phyloP scores from a whole-genome alignment of 2,797 vertebrate genomes.

The Oreortyx pictus region DNA sequence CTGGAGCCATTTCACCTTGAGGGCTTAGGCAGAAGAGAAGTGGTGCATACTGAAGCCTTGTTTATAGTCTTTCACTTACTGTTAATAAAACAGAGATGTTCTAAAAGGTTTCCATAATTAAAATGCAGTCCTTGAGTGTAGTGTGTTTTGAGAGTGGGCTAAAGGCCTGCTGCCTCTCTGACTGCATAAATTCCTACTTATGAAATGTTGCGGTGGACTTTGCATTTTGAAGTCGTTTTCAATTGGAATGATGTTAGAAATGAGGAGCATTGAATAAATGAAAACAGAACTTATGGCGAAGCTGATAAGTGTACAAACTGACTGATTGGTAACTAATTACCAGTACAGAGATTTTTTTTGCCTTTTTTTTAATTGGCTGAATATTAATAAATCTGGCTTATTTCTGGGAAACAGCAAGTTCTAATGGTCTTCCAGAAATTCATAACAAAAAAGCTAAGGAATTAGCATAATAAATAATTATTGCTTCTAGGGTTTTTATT shows the following conservation, averaged over 20 bases:
- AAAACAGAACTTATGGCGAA: conserved; percentile 49
- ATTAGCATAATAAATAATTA: conserved; percentile 92
- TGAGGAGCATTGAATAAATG: conserved; percentile 44
- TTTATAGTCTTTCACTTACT: conserved; percentile 71
- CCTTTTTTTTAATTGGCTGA: conserved; percentile 72
- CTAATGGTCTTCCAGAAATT: conserved; percentile 79
- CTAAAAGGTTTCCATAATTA: conserved; percentile 75
- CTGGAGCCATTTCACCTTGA: conserved; percentile 43
- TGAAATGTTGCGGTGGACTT: conserved; percentile 6
- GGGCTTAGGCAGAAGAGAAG: conserved; percentile 59
- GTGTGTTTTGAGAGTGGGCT: conserved; percentile 24
- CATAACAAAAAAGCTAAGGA: conserved; percentile 76
- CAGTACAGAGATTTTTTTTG: conserved; percentile 60
- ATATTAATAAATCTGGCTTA: conserved; percentile 80
- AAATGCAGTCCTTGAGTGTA: conserved; percentile 62
- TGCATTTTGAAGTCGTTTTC: conserved; percentile 33
- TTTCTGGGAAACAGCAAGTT: conserved; percentile 78
- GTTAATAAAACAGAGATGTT: conserved; percentile 71
- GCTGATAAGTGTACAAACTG: conserved; percentile 61
- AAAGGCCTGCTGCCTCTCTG: conserved; percentile 42
- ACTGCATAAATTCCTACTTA: conserved; percentile 51
- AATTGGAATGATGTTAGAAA: conserved; percentile 46
- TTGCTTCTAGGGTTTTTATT: conserved; percentile 90
- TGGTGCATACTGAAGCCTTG: conserved; percentile 64
- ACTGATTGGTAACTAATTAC: conserved; percentile 80